Conservation (phyloP, 2,113 vertebrate genomes). For the Festucalex cinctus region DNA sequence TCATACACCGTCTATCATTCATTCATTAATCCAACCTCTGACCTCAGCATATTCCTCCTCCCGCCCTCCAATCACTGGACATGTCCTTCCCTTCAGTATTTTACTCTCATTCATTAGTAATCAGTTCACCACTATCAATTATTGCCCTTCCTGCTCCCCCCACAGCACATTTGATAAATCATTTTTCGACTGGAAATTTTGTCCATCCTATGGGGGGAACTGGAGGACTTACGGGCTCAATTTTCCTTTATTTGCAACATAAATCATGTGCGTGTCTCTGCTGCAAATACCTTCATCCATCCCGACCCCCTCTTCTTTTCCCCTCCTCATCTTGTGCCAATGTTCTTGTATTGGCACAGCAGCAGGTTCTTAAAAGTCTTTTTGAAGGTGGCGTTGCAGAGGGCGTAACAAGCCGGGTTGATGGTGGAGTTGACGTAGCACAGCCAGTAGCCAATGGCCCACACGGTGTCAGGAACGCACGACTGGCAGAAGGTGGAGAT, state of each 20-base stretch:
- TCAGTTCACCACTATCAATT: background rate
- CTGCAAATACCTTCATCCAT: constrained; percentile 3
- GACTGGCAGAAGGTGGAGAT: constrained; percentile 95
- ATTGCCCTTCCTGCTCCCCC: background rate
- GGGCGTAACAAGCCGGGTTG: constrained; percentile 96
- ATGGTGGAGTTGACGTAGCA: constrained; percentile 99
- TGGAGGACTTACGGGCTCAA: background rate
- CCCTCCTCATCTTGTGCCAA: constrained; percentile 86
- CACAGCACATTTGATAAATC: background rate
- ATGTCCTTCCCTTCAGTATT: background rate
- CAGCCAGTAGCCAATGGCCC: constrained; percentile 97
- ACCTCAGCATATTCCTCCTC: background rate
- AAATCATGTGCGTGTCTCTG: background rate
- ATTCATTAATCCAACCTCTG: background rate
- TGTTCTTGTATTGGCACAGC: constrained; percentile 96
- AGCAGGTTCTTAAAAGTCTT: constrained; percentile 98
- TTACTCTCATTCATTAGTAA: background rate
- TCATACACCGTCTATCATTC: background rate
- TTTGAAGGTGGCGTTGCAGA: constrained; percentile 98
- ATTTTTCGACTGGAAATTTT: background rate
- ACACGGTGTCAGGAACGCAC: constrained; percentile 90
- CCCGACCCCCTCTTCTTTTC: constrained; percentile 3
- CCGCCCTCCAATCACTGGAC: background rate
- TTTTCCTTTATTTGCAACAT: background rate
- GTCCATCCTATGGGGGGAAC: background rate